Percentiles rank a stretch among this genome's conserved stretches.
Evolutionary conservation across 1,140 invertebrate species (phyloP).

Genomic region (Leguminivora glycinivorella): DNA sequence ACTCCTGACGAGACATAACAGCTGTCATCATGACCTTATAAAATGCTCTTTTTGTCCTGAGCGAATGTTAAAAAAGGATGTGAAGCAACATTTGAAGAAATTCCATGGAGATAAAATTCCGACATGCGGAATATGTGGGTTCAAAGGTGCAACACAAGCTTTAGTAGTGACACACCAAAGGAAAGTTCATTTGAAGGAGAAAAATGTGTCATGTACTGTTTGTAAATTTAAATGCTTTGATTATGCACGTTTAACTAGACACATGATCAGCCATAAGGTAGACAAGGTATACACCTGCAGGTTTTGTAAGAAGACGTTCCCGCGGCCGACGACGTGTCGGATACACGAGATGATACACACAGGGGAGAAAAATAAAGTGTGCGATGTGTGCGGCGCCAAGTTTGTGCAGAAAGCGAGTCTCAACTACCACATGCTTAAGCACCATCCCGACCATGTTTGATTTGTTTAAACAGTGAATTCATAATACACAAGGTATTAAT

Average conservation of each 20-base stretch:
- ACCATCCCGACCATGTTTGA: slow-evolving; percentile 30
- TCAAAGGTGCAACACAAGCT: background rate
- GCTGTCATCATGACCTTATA: background rate
- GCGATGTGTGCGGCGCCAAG: slow-evolving; percentile 86
- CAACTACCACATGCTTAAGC: slow-evolving; percentile 36
- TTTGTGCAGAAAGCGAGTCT: slow-evolving; percentile 38
- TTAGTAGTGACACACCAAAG: background rate
- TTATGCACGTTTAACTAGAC: background rate
- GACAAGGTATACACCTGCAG: slow-evolving; percentile 9
- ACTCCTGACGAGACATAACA: background rate
- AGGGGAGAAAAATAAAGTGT: slow-evolving; percentile 84
- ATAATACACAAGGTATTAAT: too few relatives aligned
- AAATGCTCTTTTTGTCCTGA: background rate
- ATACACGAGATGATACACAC: slow-evolving; percentile 87
- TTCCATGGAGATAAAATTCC: slow-evolving; percentile 19
- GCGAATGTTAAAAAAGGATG: background rate
- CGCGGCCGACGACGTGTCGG: slow-evolving; percentile 52
- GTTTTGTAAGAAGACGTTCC: slow-evolving; percentile 33
- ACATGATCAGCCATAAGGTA: slow-evolving; percentile 2
- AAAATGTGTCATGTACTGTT: background rate
- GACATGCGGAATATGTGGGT: slow-evolving; percentile 30
- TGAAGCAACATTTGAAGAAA: background rate
- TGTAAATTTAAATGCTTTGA: background rate
- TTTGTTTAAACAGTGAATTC: background rate
- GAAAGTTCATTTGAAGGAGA: slow-evolving; percentile 33